Conservation (phyloP, 2,888 invertebrate species). For the Steromphala cineraria region DNA sequence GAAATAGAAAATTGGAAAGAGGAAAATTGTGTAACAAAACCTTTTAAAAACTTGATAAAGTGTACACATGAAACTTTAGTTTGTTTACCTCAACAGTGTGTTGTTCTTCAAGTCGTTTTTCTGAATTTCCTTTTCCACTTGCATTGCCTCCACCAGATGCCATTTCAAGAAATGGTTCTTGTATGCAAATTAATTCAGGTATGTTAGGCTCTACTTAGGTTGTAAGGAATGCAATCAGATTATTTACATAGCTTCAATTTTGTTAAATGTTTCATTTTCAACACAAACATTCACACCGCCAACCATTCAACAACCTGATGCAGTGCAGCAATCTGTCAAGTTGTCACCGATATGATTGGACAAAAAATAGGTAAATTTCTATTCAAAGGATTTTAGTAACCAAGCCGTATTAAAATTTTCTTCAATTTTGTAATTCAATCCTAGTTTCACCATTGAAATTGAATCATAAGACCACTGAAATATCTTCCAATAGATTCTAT, state of each 20-base stretch:
- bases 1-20: too few relatives aligned
- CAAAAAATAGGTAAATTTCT: too few relatives aligned
- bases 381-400: too few relatives aligned
- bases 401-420: too few relatives aligned
- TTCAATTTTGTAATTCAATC: too few relatives aligned
- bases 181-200: not conserved
- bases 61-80: not conserved
- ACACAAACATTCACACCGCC: not conserved
- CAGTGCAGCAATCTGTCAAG: not conserved
- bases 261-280: not conserved
- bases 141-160: conserved; percentile 41
- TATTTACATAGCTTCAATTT: not conserved
- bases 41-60: too few relatives aligned
- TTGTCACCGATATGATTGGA: not conserved
- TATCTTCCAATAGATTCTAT: too few relatives aligned
- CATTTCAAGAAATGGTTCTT: conserved; percentile 25
- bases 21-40: too few relatives aligned
- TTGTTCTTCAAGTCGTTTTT: conserved; percentile 58
- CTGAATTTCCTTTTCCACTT: conserved; percentile 26
- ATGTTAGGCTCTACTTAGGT: not conserved
- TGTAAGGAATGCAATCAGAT: too few relatives aligned
- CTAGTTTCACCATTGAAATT: too few relatives aligned
- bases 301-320: conserved; percentile 15
- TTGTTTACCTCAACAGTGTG: conserved; percentile 60
- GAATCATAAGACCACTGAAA: too few relatives aligned